Base-by-base conservation (phyloP, 1,140 invertebrate species). In the Pseudomyrmex pallidus region DNA sequence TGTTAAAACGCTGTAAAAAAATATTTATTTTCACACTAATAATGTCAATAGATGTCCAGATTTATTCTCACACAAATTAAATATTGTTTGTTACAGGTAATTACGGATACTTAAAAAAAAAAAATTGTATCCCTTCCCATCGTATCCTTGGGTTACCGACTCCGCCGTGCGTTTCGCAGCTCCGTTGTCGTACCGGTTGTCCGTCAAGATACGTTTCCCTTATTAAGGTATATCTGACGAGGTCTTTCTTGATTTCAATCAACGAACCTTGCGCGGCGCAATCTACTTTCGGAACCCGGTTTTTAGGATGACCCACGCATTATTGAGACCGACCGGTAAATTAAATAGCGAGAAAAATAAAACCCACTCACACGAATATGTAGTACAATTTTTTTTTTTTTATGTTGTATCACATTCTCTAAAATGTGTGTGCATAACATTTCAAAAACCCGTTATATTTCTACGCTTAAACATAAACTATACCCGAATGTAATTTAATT, bases 171-270 rank as follows among this genome's bases (percentile, higher is more conserved):
- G 50, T 78, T 13, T 46, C 48, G 44, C 62, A n/a, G 44, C 64
- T 66, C 77, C 73, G 83, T 87, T 86, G 72, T 83, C 56, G 54
- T 73, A 86, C 85, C 70, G 85, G 85, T 86, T 85, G 78, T 62
- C 48, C 85, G 80, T 86, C 86, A 83, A 86, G 85, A 78, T 67
- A 77, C 70, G 85, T 85, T 90, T 90, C 83, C 87, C 85, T 89
- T 90, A 90, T 90, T 88, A 87, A 90, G 88, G 74, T 84, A 83
- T 84, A 87, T 85, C 83, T 70, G 64, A 46, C 62, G 67, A 88
- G 89, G 87, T 83, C 85, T 87, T 13, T 20, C 67, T 59, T 59
- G 84, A 87, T 89, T 87, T 84, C 85, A 88, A 89, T 84, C 84
- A 82, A 78, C 77, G 50, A 83, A 59, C 87, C 83, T 76, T 70